Conservation (phyloP, 2,888 invertebrate genomes). For the Lysandra coridon region DNA sequence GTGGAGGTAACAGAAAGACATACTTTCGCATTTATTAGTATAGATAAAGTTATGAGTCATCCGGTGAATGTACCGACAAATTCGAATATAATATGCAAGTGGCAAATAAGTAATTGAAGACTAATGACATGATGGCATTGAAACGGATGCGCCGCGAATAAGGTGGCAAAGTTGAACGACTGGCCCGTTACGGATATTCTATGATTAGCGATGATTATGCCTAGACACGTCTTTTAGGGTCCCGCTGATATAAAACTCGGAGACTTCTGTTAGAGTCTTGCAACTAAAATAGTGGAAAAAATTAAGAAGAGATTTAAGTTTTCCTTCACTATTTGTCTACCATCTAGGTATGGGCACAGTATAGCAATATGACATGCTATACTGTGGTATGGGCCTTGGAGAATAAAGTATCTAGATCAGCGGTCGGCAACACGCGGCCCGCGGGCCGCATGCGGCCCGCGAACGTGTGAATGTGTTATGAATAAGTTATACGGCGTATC, state of each 20-base stretch:
- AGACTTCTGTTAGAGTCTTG: not conserved
- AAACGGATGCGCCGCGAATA: conserved; percentile 25
- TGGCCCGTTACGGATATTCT: conserved; percentile 24
- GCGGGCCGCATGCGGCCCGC: too few relatives aligned
- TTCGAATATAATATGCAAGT: conserved; percentile 20
- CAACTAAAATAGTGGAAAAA: not conserved
- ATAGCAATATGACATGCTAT: too few relatives aligned
- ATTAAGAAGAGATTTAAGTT: too few relatives aligned
- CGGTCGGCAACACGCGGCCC: too few relatives aligned
- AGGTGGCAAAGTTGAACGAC: conserved; percentile 27
- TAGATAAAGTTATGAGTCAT: not conserved
- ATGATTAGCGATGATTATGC: not conserved
- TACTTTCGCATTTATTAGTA: too few relatives aligned
- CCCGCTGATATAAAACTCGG: not conserved
- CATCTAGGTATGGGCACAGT: too few relatives aligned
- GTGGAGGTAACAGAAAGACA: too few relatives aligned
- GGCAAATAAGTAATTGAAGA: conserved; percentile 11
- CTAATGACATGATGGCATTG: conserved; percentile 16
- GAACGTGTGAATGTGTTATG: too few relatives aligned
- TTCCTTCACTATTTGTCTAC: too few relatives aligned
- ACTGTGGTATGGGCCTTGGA: too few relatives aligned
- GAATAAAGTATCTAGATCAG: too few relatives aligned
- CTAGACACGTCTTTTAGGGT: not conserved
- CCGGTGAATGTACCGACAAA: not conserved
- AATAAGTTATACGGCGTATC: too few relatives aligned